phyloP scores from a whole-genome alignment of 2,113 vertebrate genomes.

The Pampusana beccarii region DNA sequence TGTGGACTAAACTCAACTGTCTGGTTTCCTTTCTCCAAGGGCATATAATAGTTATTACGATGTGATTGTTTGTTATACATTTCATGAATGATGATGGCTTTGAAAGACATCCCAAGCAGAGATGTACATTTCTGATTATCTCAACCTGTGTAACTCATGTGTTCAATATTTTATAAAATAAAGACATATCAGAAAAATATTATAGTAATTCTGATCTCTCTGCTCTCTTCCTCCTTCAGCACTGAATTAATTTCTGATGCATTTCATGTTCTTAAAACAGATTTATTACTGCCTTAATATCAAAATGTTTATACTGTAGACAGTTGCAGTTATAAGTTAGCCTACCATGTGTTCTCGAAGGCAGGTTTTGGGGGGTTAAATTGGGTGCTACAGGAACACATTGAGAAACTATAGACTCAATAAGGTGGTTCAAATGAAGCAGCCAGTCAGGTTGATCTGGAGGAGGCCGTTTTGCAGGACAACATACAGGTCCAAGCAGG shows the following conservation, averaged over 20 bases:
- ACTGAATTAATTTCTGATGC: background rate
- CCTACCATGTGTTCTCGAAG: background rate
- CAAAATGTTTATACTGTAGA: background rate
- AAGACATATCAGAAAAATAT: background rate
- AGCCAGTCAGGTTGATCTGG: background rate
- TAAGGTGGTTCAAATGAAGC: fast-evolving
- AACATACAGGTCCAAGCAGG: fast-evolving
- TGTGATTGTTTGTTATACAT: background rate
- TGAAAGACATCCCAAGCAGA: background rate
- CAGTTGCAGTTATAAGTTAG: background rate
- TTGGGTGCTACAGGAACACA: background rate
- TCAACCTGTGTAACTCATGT: background rate
- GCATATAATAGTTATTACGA: background rate
- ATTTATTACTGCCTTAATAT: background rate
- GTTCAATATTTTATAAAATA: constrained; percentile 59
- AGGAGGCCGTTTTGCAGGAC: background rate
- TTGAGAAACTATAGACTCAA: background rate
- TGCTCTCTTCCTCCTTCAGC: background rate
- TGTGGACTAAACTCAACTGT: background rate
- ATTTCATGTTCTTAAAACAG: background rate
- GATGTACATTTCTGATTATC: background rate
- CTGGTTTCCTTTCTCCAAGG: background rate
- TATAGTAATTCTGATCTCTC: background rate
- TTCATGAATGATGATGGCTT: background rate
- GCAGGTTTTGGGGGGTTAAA: background rate